Evolutionary conservation across 2,888 invertebrate genomes (phyloP).

Genomic region (Eulithis prunata): DNA sequence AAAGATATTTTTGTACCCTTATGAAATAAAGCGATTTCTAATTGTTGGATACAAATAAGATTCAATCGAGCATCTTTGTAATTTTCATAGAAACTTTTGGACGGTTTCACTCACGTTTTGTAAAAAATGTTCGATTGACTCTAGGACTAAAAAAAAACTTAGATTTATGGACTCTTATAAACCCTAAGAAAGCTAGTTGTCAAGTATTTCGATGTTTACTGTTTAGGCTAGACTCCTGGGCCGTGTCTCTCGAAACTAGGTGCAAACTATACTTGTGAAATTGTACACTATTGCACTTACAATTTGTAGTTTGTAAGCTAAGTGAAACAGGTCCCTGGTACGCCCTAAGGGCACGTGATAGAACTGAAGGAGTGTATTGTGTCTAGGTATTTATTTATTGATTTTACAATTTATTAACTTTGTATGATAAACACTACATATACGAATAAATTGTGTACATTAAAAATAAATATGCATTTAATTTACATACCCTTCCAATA

Average conservation of each 20-base stretch:
- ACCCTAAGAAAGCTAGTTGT: conserved; percentile 67
- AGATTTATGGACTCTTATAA: conserved; percentile 28
- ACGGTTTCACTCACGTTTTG: conserved; percentile 10
- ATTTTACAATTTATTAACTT: conserved; percentile 84
- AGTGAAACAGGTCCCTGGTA: conserved; percentile 57
- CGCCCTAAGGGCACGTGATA: conserved; percentile 74
- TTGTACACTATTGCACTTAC: not conserved
- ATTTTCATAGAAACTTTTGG: conserved; percentile 32
- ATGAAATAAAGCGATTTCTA: conserved; percentile 67
- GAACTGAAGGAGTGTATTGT: conserved; percentile 64
- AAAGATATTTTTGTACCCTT: conserved; percentile 81
- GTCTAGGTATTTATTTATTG: conserved; percentile 82
- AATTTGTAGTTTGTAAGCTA: conserved; percentile 6
- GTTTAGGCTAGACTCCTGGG: conserved; percentile 47
- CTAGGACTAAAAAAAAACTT: conserved; percentile 6
- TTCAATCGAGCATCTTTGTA: conserved; percentile 38
- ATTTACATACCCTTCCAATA: conserved; percentile 48
- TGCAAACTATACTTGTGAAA: not conserved
- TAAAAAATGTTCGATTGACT: conserved; percentile 34
- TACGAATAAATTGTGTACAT: conserved; percentile 84
- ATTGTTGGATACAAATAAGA: conserved; percentile 42
- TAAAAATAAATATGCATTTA: conserved; percentile 69
- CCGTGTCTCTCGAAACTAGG: conserved; percentile 8
- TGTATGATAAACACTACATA: conserved; percentile 77
- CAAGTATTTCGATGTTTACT: conserved; percentile 66